Base-by-base conservation (phyloP, 2,888 invertebrate genomes). In the Drosophila gaucha region DNA sequence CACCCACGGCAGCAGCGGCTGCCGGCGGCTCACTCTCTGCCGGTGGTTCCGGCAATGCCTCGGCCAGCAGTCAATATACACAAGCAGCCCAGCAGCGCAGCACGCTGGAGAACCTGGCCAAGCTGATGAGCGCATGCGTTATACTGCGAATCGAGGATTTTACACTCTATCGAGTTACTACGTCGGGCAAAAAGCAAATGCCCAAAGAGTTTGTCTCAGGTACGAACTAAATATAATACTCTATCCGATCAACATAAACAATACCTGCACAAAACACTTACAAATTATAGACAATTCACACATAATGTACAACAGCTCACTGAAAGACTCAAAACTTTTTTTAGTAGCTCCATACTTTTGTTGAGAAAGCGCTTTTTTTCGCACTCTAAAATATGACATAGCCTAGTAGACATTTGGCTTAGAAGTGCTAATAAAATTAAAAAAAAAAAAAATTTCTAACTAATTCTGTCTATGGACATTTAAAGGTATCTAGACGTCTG, bases 61-160 rank as follows among this genome's bases (percentile, higher is more conserved):
- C 86, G 24, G 78, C 78, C 4, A 85, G 80, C 43, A 89, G 85
- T 49, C 83, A 88, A 35, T 52, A 77, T 6, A 93, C 93, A 2
- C 95, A 95, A 30, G 94, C 95, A 0, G 94, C 95, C 71, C 94
- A 94, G 78, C 93, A 91, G 26, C 84, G 85, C 44, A 93, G 74
- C 57, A 94, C 96, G 49, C 92, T 96, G 9, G 94, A 94, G 73
- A 96, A 97, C 90, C 92, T 97, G 35, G 94, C 96, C 22, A 97
- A 96, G 90, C 92, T 99, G 68, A 97, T 99, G 97, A 97, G 98
- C 26, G 96, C 97, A 10, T 98, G 98, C 90, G 94, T 97, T 33
- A 95, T 99, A 30, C 93, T 99, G 66, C 94, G 97, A 90, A 95
- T 99, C 80, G 97, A 97, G 88, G 98, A 99, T 91, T 97, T 99